Conservation (phyloP, 2,888 invertebrate genomes). For the Quadriops clusia region DNA sequence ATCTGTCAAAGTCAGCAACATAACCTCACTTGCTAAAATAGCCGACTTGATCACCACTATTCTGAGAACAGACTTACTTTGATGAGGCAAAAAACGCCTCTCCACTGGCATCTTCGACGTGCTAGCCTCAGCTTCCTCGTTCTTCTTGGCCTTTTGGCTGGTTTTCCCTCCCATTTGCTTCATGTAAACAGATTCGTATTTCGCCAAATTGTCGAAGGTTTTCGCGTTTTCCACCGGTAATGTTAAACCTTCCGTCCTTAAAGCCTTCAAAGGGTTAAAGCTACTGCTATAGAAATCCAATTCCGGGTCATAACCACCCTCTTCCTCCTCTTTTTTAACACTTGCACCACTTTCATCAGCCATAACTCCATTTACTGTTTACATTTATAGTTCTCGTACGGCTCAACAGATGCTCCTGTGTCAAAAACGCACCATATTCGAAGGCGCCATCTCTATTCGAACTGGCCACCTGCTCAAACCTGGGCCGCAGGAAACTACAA, state of each 20-base stretch:
- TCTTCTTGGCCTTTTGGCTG: constrained; percentile 9
- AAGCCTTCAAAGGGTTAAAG: constrained; percentile 60
- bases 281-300: constrained; percentile 44
- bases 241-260: constrained; percentile 46
- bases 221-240: constrained; percentile 48
- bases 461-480: too few species aligned
- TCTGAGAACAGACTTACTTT: constrained; percentile 33
- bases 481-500: too few species aligned
- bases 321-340: constrained; percentile 17
- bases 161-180: constrained; percentile 8
- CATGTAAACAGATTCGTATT: constrained; percentile 42
- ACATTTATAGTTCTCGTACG: too few species aligned
- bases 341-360: constrained; percentile 14
- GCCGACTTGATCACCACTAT: too few species aligned
- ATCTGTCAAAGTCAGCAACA: too few species aligned
- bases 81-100: constrained; percentile 39
- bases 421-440: not conserved
- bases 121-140: not conserved
- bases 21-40: too few species aligned
- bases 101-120: constrained; percentile 7
- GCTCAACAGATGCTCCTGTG: not conserved
- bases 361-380: too few species aligned
- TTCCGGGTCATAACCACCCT: constrained; percentile 33
- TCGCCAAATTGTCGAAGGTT: constrained; percentile 55
- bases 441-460: constrained; percentile 10